phyloP scores from a whole-genome alignment of 2,113 vertebrate species.

The Odocoileus hemionus region DNA sequence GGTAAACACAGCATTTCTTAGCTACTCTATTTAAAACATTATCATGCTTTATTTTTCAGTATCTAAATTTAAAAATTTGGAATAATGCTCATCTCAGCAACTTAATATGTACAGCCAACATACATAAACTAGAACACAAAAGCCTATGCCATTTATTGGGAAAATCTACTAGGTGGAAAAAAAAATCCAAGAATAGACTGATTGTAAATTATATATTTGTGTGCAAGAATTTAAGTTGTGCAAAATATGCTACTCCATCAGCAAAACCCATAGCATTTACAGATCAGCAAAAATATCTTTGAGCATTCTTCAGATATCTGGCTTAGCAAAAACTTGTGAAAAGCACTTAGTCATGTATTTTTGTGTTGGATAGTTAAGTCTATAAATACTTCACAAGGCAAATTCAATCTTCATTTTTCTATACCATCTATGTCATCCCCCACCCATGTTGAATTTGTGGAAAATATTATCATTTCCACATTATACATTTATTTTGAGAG shows the following conservation, averaged over 20 bases:
- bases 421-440: background rate
- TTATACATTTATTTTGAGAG: conserved; percentile 8
- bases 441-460: background rate
- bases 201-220: conserved; percentile 52
- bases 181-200: background rate
- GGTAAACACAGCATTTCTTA: background rate
- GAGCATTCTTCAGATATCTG: conserved; percentile 38
- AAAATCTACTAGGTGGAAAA: background rate
- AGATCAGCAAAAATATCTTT: conserved; percentile 60
- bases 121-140: conserved; percentile 55
- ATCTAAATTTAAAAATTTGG: conserved; percentile 56
- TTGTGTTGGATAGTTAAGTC: conserved; percentile 20
- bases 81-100: conserved; percentile 48
- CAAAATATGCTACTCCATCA: conserved; percentile 57
- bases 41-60: conserved; percentile 18
- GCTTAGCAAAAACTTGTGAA: conserved; percentile 51
- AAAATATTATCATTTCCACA: conserved; percentile 26
- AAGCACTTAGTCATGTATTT: conserved; percentile 2
- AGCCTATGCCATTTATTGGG: background rate
- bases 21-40: background rate
- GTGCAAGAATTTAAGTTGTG: conserved; percentile 20
- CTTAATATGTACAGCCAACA: conserved; percentile 28
- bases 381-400: conserved; percentile 31
- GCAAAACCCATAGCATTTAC: conserved; percentile 56
- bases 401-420: conserved; percentile 50